Evolutionary conservation across 2,113 vertebrate genomes (phyloP).

Genomic region (Notarius quadriscutis): DNA sequence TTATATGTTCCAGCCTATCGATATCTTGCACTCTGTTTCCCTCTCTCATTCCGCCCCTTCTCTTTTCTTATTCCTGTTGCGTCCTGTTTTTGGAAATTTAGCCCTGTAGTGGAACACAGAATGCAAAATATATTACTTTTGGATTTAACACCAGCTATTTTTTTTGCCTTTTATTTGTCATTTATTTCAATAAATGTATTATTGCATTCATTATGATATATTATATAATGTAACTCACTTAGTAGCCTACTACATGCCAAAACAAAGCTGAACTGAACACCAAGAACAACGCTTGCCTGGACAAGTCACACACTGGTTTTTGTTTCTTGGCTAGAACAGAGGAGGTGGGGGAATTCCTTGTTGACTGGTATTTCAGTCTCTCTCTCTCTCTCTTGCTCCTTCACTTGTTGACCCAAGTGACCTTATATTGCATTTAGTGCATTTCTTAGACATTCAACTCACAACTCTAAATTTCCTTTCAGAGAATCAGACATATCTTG

Average conservation of each 20-base stretch:
- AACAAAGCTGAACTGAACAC: constrained; percentile 50
- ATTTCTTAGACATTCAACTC: constrained; percentile 71
- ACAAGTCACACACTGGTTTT: constrained; percentile 69
- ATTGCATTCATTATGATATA: not conserved
- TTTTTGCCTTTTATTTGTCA: not conserved
- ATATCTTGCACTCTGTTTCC: constrained; percentile 46
- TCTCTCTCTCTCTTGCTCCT: constrained; percentile 60
- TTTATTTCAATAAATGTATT: not conserved
- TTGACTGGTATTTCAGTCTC: constrained; percentile 69
- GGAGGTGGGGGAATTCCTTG: constrained; percentile 80
- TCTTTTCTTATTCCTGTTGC: constrained; percentile 56
- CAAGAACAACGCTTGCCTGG: constrained; percentile 71
- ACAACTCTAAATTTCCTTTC: constrained; percentile 74
- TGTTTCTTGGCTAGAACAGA: constrained; percentile 66
- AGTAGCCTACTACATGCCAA: constrained; percentile 20
- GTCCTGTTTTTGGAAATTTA: constrained; percentile 57
- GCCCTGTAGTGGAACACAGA: constrained; percentile 43
- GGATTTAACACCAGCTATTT: not conserved
- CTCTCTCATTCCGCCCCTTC: constrained; percentile 49
- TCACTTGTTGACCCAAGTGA: constrained; percentile 55
- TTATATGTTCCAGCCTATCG: constrained; percentile 38
- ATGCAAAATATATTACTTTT: constrained; percentile 10
- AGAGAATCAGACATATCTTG: constrained; percentile 72
- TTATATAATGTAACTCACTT: constrained; percentile 3
- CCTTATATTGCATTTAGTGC: constrained; percentile 65